These are phyloP conservation scores for Ctenoplectra terminalis DNA, from an alignment of 1,140 invertebrate species.

Conservation along the genomic window DNA sequence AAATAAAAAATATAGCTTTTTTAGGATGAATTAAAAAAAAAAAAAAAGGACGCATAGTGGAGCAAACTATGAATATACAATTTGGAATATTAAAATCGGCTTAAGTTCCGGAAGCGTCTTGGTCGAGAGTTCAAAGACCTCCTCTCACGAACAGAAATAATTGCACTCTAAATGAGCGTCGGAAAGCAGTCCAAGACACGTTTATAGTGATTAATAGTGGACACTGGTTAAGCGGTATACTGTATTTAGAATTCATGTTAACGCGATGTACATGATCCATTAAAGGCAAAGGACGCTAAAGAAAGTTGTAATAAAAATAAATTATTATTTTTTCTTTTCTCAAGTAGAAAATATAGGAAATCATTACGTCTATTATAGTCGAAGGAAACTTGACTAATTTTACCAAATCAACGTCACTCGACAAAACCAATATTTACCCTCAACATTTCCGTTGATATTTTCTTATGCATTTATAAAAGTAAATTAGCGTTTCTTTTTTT, in stretches of 20 bases:
- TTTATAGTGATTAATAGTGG: conserved; percentile 31
- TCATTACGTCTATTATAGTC: too few relatives aligned
- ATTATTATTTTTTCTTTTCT: too few relatives aligned
- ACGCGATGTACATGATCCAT: neutral
- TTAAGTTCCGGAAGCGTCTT: conserved; percentile 4
- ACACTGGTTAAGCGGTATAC: conserved; percentile 1
- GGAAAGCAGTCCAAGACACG: neutral
- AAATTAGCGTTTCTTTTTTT: too few relatives aligned
- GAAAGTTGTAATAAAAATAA: neutral
- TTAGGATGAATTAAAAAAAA: neutral
- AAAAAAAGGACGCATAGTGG: neutral
- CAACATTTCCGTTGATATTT: conserved; percentile 45
- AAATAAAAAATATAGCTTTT: too few relatives aligned
- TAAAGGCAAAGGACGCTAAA: neutral
- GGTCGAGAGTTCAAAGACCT: conserved; percentile 19
- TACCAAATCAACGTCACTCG: neutral
- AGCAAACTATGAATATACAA: neutral
- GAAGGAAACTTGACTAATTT: conserved; percentile 5
- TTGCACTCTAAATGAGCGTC: conserved; percentile 2
- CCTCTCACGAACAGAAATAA: conserved; percentile 25
- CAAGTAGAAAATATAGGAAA: too few relatives aligned
- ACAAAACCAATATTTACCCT: conserved; percentile 19
- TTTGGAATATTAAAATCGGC: neutral
- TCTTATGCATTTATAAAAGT: conserved; percentile 1
- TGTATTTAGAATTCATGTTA: neutral